Evolutionary conservation across 1,140 invertebrate genomes (phyloP).

Genomic region (Holcopasites calliopsidis): DNA sequence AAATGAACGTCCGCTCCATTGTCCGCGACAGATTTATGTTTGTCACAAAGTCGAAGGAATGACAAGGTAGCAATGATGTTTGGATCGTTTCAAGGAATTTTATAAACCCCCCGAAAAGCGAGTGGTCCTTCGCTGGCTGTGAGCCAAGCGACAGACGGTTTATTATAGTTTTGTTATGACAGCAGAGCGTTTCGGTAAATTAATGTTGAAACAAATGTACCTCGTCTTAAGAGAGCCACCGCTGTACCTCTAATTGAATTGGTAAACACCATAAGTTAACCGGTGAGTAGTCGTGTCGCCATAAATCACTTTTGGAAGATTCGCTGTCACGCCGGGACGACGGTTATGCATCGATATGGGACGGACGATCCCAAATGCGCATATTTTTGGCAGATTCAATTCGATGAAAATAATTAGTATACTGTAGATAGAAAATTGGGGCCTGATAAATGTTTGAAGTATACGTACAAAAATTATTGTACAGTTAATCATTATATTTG

Average conservation of each 20-base stretch:
- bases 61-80: conserved; percentile 40
- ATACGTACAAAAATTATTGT: too few species aligned
- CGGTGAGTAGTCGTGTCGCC: conserved; percentile 69
- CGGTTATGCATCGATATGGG: conserved; percentile 23
- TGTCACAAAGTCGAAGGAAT: neutral
- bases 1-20: conserved; percentile 27
- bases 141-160: conserved; percentile 68
- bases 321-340: conserved; percentile 45
- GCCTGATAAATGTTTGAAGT: too few species aligned
- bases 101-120: conserved; percentile 41
- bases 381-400: conserved; percentile 20
- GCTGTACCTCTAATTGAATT: conserved; percentile 78
- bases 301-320: conserved; percentile 70
- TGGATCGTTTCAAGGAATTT: conserved; percentile 48
- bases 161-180: conserved; percentile 81
- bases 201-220: conserved; percentile 79
- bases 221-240: conserved; percentile 61
- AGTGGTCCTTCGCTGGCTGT: conserved; percentile 48
- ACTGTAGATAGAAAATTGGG: too few species aligned
- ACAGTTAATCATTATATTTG: too few species aligned
- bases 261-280: conserved; percentile 79
- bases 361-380: neutral
- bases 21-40: conserved; percentile 13
- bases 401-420: too few species aligned
- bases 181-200: conserved; percentile 76